Conservation (phyloP, 2,113 vertebrate genomes). For the Tachysurus vachellii region DNA sequence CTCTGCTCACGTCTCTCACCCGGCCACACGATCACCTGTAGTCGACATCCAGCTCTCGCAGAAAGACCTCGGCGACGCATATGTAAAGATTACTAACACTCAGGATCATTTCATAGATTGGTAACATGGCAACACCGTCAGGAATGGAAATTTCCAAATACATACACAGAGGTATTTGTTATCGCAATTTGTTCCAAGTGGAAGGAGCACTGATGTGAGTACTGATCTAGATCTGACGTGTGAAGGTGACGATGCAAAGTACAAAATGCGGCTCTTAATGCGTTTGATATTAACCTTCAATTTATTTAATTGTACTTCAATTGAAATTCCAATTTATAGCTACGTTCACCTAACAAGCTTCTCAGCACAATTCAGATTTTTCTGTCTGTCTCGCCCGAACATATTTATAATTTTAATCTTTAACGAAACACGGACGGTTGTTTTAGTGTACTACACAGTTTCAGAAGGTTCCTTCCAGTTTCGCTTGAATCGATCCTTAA, state of each 20-base stretch:
- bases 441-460: not conserved
- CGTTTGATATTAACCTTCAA: not conserved
- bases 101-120: no score
- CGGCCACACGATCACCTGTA: constrained; percentile 13
- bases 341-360: not conserved
- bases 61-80: not conserved
- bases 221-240: not conserved
- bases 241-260: not conserved
- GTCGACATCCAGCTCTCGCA: not conserved
- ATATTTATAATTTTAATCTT: not conserved
- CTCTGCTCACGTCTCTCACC: not conserved
- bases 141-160: not conserved
- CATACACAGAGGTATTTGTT: not conserved
- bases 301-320: not conserved
- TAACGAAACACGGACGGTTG: not conserved
- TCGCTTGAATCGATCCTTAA: not conserved
- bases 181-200: not conserved
- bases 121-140: no score
- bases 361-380: not conserved
- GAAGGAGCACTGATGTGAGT: not conserved
- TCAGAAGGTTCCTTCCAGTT: not conserved
- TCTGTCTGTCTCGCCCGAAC: not conserved
- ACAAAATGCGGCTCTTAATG: not conserved
- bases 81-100: not conserved
- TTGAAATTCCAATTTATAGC: not conserved